Percentiles rank a stretch among this genome's conserved stretches.
Evolutionary conservation across 2,888 invertebrate genomes (phyloP).

Genomic region (Bursaphelenchus okinawaensis): DNA sequence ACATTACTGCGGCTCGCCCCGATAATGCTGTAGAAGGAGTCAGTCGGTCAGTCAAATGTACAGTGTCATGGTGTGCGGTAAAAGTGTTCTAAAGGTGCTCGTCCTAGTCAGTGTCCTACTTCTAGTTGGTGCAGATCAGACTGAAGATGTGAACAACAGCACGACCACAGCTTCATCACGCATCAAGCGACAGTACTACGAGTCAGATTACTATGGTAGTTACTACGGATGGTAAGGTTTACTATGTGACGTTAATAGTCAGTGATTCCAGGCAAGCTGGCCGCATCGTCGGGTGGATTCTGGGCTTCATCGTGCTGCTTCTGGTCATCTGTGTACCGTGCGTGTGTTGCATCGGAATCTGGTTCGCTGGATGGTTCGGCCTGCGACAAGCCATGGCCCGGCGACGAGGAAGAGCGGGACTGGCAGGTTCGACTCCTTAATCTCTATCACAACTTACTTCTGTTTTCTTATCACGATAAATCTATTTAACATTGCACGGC

Average conservation of each 20-base stretch:
- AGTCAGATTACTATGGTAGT: conserved; percentile 31
- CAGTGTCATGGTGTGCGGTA: neutral
- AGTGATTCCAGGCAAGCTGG: conserved; percentile 55
- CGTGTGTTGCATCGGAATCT: conserved; percentile 50
- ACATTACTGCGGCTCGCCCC: neutral
- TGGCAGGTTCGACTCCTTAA: conserved; percentile 21
- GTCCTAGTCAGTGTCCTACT: neutral
- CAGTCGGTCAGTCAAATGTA: neutral
- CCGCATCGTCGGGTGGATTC: conserved; percentile 50
- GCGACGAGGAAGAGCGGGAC: conserved; percentile 13
- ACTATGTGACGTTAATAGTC: neutral
- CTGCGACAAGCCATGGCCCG: conserved; percentile 32
- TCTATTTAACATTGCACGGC: neutral
- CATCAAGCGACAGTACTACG: conserved; percentile 30
- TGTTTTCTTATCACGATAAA: neutral
- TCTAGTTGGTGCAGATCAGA: neutral
- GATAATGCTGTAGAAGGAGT: neutral
- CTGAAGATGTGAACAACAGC: neutral
- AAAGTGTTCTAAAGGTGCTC: neutral
- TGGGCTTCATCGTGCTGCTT: conserved; percentile 44
- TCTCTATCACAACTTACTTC: neutral
- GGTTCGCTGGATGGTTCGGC: conserved; percentile 57
- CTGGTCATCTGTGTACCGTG: conserved; percentile 53
- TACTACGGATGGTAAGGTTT: conserved; percentile 33
- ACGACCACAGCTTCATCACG: neutral